Evolutionary conservation across 30 jellyfish, hydroid and myxozoan genomes (phyloP).

Genomic region (Turritopsis dohrnii): DNA sequence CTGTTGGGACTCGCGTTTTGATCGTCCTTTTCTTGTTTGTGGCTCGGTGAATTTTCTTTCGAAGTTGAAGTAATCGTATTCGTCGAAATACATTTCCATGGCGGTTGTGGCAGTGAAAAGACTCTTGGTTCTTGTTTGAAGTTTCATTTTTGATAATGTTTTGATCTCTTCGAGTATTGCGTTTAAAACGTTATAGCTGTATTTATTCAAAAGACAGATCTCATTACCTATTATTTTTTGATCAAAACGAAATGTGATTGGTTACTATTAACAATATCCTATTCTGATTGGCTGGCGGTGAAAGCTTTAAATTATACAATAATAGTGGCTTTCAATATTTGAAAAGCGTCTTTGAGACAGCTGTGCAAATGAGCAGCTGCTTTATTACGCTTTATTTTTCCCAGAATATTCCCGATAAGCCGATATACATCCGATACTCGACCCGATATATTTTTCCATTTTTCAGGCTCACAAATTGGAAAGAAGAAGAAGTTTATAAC

Average conservation of each 20-base stretch:
- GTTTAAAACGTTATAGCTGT: neutral
- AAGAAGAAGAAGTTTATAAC: no score
- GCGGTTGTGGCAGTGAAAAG: conserved; percentile 27
- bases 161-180: neutral
- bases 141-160: neutral
- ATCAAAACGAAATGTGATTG: neutral
- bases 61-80: conserved; percentile 86
- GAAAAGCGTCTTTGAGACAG: neutral
- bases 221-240: neutral
- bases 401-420: neutral
- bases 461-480: neutral
- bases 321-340: neutral
- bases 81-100: conserved; percentile 91
- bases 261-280: neutral
- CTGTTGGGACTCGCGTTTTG: conserved; percentile 75
- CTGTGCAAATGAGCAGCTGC: neutral
- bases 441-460: neutral
- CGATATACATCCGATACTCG: neutral
- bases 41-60: conserved; percentile 75
- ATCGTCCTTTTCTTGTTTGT: conserved; percentile 78
- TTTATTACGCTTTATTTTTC: neutral
- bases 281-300: neutral
- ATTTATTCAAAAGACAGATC: neutral
- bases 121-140: neutral
- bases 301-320: neutral